Evolutionary conservation across 2,797 vertebrate genomes (phyloP), one percentile per base, ranked within the genome.

Genomic region (Platalea minor): DNA sequence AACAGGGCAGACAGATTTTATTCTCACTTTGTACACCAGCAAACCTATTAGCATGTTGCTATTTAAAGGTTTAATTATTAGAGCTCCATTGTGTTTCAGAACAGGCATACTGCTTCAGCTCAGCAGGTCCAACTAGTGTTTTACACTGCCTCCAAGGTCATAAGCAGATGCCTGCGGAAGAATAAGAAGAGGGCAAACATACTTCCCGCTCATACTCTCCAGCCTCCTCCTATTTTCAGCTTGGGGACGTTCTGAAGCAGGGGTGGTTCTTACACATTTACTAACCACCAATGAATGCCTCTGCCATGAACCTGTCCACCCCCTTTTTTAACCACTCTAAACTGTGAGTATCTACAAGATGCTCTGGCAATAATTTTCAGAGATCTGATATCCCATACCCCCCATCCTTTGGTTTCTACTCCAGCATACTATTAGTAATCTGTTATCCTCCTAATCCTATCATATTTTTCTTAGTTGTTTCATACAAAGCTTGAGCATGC

Each of bases 11-110:
- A 88, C 35, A 93, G 83, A 82, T 88, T 79, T 96, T 97, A 92
- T 95, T 77, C 88, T 95, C 57, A 70, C 61, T 85, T 83, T 65
- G 67, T 83, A 88, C 70, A 83, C 48, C 45, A 87, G 70, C 72
- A 65, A n/a, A 63, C 37, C 75, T 83, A 90, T 89, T 97, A 92
- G 48, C 63, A 81, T 74, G 69, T 59, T 94, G 35, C 83, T 88
- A 84, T 96, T 96, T 90, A 92, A 89, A 82, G 64, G 31, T 88
- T 85, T 83, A 75, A 60, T 94, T 61, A 48, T 91, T 94, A 96
- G 84, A 97, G 45, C 43, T 95, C 73, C 18, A 59, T 76, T 86
- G 72, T 86, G 41, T 80, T 95, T 91, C 64, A 54, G 59, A 93
- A 72, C 28, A 85, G 33, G 45, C 82, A 48, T 75, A 77, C 39